Conservation (phyloP, 2,797 vertebrate species). For the Florisuga fusca region DNA sequence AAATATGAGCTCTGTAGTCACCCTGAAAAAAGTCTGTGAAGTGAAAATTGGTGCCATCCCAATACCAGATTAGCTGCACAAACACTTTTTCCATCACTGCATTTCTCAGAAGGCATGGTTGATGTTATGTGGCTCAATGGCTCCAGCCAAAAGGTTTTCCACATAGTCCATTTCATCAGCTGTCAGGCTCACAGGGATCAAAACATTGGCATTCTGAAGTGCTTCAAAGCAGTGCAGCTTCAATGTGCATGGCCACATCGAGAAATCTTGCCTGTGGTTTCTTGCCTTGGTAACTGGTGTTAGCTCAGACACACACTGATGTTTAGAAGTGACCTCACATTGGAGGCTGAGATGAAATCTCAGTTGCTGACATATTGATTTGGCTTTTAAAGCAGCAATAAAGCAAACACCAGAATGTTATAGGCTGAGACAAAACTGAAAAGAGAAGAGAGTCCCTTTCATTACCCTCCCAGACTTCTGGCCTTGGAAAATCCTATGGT, state of each 20-base stretch:
- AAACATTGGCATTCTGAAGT: background rate
- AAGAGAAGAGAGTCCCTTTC: background rate
- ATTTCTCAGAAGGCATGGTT: background rate
- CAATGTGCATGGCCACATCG: background rate
- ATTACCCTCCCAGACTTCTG: background rate
- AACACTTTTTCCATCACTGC: background rate
- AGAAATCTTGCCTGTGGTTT: background rate
- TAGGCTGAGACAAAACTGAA: background rate
- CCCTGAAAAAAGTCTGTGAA: background rate
- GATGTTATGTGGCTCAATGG: rapidly evolving
- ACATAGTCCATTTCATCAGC: background rate
- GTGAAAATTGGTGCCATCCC: background rate
- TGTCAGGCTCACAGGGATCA: rapidly evolving
- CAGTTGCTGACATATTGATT: background rate
- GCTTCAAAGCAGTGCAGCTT: background rate
- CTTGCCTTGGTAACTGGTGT: background rate
- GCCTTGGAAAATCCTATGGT: background rate
- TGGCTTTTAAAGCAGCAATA: background rate
- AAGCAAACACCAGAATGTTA: rapidly evolving
- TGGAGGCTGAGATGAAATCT: background rate
- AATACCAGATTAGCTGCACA: background rate
- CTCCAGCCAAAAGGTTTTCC: background rate
- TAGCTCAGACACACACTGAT: background rate
- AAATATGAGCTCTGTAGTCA: background rate
- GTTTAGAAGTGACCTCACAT: background rate